Evolutionary conservation across 1,140 invertebrate species (phyloP).

Genomic region (Euura lappo): DNA sequence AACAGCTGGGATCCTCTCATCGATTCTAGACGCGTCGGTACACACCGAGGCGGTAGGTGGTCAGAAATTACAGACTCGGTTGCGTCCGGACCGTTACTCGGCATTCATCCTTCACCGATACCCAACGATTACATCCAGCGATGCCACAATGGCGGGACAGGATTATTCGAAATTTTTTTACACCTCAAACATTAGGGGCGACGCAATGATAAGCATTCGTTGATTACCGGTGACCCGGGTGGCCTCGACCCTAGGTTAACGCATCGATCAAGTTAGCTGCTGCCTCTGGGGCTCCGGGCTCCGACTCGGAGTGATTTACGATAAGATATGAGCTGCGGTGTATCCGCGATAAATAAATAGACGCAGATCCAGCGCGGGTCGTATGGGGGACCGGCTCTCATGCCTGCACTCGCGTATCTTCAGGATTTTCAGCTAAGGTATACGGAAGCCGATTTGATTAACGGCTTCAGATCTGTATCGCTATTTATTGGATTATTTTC

Average conservation of each 20-base stretch:
- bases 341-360: conserved; percentile 5
- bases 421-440: not conserved
- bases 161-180: too few relatives aligned
- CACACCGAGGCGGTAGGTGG: too few relatives aligned
- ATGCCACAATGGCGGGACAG: too few relatives aligned
- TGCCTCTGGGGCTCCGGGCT: not conserved
- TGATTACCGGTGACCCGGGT: not conserved
- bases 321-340: not conserved
- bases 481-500: conserved; percentile 1
- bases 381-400: too few relatives aligned
- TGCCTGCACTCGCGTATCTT: not conserved
- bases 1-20: too few relatives aligned
- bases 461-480: not conserved
- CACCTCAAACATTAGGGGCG: too few relatives aligned
- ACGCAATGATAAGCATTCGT: not conserved
- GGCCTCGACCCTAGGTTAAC: not conserved
- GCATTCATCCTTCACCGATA: too few relatives aligned
- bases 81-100: too few relatives aligned
- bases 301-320: not conserved
- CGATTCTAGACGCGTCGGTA: too few relatives aligned
- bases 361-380: not conserved
- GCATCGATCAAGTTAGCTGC: not conserved
- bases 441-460: conserved; percentile 3
- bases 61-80: too few relatives aligned
- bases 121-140: too few relatives aligned